Evolutionary conservation across 1,140 invertebrate species (phyloP).

Genomic region (Saxidomus purpurata): DNA sequence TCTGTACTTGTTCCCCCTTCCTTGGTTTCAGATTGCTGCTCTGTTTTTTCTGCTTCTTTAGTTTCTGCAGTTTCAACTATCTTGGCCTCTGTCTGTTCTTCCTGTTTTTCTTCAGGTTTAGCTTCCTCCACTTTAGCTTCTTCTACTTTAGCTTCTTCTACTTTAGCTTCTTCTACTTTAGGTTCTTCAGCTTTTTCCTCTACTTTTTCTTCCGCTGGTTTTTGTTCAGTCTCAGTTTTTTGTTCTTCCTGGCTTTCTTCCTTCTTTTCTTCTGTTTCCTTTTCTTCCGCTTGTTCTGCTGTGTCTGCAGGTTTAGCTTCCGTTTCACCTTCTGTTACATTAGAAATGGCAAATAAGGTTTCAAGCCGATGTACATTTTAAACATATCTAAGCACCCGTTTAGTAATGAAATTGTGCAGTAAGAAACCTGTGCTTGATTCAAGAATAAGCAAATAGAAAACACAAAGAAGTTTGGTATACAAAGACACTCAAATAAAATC

Average conservation of each 20-base stretch:
- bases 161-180: slow-evolving; percentile 8
- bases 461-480: not conserved
- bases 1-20: slow-evolving; percentile 31
- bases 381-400: not conserved
- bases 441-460: not conserved
- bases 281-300: slow-evolving; percentile 23
- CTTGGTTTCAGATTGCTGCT: slow-evolving; percentile 15
- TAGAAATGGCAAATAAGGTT: not conserved
- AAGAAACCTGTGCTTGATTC: too few relatives aligned
- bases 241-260: not conserved
- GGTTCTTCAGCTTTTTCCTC: not conserved
- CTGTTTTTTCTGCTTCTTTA: not conserved
- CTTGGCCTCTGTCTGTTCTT: slow-evolving; percentile 12
- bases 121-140: not conserved
- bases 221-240: slow-evolving; percentile 9
- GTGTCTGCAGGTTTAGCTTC: not conserved
- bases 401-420: not conserved
- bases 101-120: slow-evolving; percentile 3
- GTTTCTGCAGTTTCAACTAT: not conserved
- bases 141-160: not conserved
- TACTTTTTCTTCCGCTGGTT: not conserved
- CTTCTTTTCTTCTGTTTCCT: slow-evolving; percentile 28
- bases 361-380: not conserved
- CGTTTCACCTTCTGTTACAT: not conserved
- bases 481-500: too few relatives aligned